A percentile compares a stretch with the other conserved stretches of the same genome.
These are phyloP conservation scores for Spodoptera exigua DNA, from an alignment of 2,888 invertebrate genomes.

Conservation along the genomic window DNA sequence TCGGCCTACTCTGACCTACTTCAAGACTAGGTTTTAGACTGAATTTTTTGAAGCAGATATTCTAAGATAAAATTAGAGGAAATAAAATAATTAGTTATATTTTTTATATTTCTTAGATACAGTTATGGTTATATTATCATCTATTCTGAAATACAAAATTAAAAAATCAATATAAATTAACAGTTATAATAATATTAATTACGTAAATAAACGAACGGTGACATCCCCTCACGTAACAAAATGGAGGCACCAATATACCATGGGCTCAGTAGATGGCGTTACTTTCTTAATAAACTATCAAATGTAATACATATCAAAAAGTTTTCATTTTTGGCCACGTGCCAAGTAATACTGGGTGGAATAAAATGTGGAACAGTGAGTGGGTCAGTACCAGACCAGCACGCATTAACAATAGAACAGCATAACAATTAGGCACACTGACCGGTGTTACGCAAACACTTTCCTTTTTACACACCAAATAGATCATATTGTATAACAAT, in stretches of 20 bases:
- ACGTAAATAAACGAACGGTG: slow-evolving; percentile 22
- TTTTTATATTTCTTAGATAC: no score
- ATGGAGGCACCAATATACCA: not conserved
- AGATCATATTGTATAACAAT: slow-evolving; percentile 54
- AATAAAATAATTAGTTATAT: no score
- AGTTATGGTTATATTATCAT: no score
- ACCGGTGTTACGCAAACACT: slow-evolving; percentile 59
- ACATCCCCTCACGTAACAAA: slow-evolving; percentile 40
- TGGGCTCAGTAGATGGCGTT: slow-evolving; percentile 3
- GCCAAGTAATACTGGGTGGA: slow-evolving; percentile 1
- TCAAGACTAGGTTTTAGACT: no score
- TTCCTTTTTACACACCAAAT: slow-evolving; percentile 59
- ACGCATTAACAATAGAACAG: slow-evolving; percentile 56
- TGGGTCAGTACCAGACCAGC: slow-evolving; percentile 64
- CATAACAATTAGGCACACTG: slow-evolving; percentile 61
- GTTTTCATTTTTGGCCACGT: slow-evolving; percentile 3
- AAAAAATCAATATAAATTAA: no score
- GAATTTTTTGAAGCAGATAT: no score
- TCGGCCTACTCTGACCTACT: no score
- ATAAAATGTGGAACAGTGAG: slow-evolving; percentile 20
- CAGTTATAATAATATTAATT: no score
- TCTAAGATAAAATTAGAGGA: no score
- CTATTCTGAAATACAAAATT: no score
- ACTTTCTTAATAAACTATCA: slow-evolving; percentile 3
- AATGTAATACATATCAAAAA: not conserved